A percentile compares a stretch with the other conserved stretches of the same genome.
phyloP scores from a whole-genome alignment of 1,140 invertebrate species.

The Uloborus diversus region DNA sequence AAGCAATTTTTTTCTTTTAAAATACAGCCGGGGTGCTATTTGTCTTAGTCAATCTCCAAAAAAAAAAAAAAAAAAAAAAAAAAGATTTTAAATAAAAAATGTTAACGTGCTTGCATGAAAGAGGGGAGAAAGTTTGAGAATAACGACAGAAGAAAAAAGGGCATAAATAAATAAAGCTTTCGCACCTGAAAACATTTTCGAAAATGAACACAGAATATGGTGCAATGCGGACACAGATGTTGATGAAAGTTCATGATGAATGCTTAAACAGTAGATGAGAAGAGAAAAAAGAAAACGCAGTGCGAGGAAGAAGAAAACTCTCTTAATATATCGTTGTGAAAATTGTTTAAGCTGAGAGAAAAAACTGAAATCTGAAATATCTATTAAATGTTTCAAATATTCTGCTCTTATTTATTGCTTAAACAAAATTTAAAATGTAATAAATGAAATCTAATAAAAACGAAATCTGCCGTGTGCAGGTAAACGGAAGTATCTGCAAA shows the following conservation, averaged over 20 bases:
- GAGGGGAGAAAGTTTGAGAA: not conserved
- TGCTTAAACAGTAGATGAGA: not conserved
- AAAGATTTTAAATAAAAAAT: not conserved
- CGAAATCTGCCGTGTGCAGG: no score
- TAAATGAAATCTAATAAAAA: no score
- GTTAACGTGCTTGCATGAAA: not conserved
- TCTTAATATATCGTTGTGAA: no score
- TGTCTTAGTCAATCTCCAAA: not conserved
- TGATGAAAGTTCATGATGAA: not conserved
- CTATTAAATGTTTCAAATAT: no score
- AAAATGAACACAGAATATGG: not conserved
- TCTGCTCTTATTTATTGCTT: no score
- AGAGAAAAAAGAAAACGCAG: no score
- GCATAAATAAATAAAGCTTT: not conserved
- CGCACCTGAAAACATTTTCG: not conserved
- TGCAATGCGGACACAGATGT: not conserved
- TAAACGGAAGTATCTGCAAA: no score
- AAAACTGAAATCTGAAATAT: no score
- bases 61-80: not conserved
- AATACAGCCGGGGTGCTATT: no score
- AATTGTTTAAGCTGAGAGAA: no score
- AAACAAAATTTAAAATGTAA: no score
- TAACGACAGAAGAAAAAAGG: not conserved
- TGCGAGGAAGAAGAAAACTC: no score
- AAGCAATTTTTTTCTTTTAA: not conserved